phyloP scores from a whole-genome alignment of 23 tunicate genomes.

The Trididemnum miniatum region DNA sequence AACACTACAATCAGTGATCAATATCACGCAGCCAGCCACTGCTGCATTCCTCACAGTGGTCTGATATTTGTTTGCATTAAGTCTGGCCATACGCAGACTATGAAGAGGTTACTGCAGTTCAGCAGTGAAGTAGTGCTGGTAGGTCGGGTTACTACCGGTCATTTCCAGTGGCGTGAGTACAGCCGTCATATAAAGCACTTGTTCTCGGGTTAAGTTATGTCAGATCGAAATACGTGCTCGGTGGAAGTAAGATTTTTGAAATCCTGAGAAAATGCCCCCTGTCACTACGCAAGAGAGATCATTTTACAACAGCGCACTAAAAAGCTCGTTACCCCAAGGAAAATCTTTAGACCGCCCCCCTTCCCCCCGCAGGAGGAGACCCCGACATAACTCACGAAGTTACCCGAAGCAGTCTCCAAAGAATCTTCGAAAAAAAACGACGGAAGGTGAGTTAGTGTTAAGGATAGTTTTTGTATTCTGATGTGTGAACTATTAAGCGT shows the following conservation, averaged over 20 bases:
- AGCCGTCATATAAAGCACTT: no score
- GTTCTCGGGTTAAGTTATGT: background rate
- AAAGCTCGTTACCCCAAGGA: background rate
- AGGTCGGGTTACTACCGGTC: slow-evolving; percentile 31
- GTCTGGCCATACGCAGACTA: no score
- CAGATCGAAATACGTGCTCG: background rate
- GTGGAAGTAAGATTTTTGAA: no score
- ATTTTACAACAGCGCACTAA: background rate
- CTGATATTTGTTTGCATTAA: no score
- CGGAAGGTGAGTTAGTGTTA: no score
- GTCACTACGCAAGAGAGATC: background rate
- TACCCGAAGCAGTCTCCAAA: slow-evolving; percentile 1
- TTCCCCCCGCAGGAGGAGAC: slow-evolving; percentile 1
- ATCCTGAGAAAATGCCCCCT: slow-evolving; percentile 7
- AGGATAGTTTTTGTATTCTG: no score
- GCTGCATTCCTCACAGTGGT: no score
- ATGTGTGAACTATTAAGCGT: no score
- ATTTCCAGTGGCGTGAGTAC: slow-evolving; percentile 26
- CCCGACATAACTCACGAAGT: background rate
- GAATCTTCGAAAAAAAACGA: background rate
- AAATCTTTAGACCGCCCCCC: background rate
- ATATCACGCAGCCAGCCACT: no score
- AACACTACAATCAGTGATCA: no score
- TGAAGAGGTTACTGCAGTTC: no score
- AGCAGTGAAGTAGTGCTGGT: background rate